Evolutionary conservation across 2,113 vertebrate genomes (phyloP).

Genomic region (Alethe castanea): DNA sequence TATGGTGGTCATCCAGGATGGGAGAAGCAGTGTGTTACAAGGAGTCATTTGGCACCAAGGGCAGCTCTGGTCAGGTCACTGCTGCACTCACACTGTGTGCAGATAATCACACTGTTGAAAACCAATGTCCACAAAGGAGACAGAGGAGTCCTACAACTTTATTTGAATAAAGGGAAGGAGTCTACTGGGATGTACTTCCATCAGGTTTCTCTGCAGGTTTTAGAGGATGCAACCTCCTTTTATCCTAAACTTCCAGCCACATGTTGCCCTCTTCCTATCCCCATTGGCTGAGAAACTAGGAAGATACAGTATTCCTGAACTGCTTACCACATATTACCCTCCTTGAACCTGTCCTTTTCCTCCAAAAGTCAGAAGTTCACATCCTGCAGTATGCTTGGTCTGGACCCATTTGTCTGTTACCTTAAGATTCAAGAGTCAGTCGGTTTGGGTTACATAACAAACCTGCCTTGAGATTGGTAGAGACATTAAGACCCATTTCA

Average conservation of each 20-base stretch:
- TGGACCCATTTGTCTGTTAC: neutral
- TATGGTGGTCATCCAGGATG: neutral
- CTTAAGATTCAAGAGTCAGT: neutral
- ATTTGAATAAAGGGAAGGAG: neutral
- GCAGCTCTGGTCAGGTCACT: neutral
- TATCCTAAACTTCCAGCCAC: neutral
- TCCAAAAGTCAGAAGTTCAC: neutral
- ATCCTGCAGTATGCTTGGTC: neutral
- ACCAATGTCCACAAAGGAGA: neutral
- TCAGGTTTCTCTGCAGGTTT: neutral
- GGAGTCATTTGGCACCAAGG: neutral
- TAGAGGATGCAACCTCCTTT: neutral
- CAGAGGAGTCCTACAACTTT: neutral
- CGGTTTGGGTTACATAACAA: neutral
- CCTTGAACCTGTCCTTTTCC: neutral
- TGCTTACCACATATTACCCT: neutral
- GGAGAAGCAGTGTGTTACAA: neutral
- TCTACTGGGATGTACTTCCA: neutral
- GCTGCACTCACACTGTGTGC: neutral
- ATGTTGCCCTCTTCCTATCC: neutral
- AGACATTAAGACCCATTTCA: neutral
- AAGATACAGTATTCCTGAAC: neutral
- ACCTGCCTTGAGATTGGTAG: neutral
- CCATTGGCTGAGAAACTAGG: neutral
- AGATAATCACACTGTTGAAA: neutral